Evolutionary conservation across 2,113 vertebrate species (phyloP), one percentile per base, ranked within the genome.

Genomic region (Pan troglodytes): DNA sequence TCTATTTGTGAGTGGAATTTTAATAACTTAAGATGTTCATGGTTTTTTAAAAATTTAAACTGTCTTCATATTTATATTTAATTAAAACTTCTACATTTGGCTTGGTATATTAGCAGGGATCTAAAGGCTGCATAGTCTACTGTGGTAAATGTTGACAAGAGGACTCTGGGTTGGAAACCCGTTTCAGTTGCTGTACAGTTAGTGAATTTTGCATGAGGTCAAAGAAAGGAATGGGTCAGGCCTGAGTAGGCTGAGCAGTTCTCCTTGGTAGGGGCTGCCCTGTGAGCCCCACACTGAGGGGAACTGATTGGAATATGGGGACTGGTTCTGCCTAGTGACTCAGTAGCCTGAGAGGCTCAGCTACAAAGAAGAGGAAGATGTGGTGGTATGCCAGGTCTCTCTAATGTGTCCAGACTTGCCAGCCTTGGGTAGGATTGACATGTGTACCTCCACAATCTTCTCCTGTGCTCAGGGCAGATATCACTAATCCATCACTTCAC

Each of bases 21-120:
- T 89, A 94, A n/a, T 67, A 35, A 92, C 87, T 96, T 96, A 61
- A 97, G 70, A 88, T 94, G 73, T 72, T 96, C 59, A 14, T 61
- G 87, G 2, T 32, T 78, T 76, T 35, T 80, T 52, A 45, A 11
- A 59, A 52, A 83, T 64, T 14, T 81, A 92, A 67, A 43, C 38
- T 90, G 96, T 40, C 32, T 88, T 86, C 88, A 87, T 38, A 61
- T 64, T 57, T 78, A 40, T 90, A 16, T 83, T 92, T 93, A 38
- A 81, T 88, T 85, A 73, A 90, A 79, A 75, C 9, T 9, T 11
- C 22, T 81, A 48, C 40, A 22, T 9, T 82, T 86, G 93, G 25
- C 17, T 95, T 76, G 38, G 35, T 50, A 13, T 79, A 40, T 85
- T 87, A 80, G 23, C 27, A 93, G 30, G 8, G 18, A 38, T 38